Evolutionary conservation across 2,888 invertebrate genomes (phyloP).

Genomic region (Phrixothrix hirtus): DNA sequence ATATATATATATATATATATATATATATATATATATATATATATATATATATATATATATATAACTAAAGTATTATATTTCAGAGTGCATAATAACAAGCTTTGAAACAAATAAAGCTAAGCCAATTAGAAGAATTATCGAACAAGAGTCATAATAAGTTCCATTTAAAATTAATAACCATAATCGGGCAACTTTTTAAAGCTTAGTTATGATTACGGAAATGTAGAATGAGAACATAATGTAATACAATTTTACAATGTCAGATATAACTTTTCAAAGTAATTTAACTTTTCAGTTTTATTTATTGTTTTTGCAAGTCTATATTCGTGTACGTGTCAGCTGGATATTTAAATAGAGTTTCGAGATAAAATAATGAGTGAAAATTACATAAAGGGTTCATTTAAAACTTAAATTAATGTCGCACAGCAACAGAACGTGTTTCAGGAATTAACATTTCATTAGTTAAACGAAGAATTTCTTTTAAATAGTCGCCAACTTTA

Average conservation of each 20-base stretch:
- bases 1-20: too few species aligned
- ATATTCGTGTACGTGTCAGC: constrained; percentile 23
- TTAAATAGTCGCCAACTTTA: constrained; percentile 15
- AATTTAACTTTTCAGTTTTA: constrained; percentile 31
- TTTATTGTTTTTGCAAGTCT: constrained; percentile 27
- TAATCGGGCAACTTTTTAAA: too few species aligned
- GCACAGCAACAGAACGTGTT: constrained; percentile 36
- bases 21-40: too few species aligned
- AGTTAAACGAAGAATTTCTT: constrained; percentile 24
- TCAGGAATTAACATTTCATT: constrained; percentile 41
- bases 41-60: too few species aligned
- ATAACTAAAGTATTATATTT: too few species aligned
- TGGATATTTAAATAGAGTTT: constrained; percentile 31
- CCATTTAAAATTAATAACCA: too few species aligned
- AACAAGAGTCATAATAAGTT: too few species aligned
- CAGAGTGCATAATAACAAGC: too few species aligned
- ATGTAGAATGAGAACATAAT: constrained; percentile 13
- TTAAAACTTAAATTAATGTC: constrained; percentile 43
- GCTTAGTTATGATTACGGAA: constrained; percentile 3
- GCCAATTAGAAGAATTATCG: too few species aligned
- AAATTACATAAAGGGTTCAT: constrained; percentile 42
- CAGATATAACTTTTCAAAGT: constrained; percentile 27
- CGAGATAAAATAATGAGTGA: constrained; percentile 37
- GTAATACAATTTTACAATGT: constrained; percentile 22
- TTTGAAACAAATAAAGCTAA: too few species aligned